These are phyloP conservation scores for Thyatira batis DNA, from an alignment of 2,888 invertebrate species.

Conservation along the genomic window DNA sequence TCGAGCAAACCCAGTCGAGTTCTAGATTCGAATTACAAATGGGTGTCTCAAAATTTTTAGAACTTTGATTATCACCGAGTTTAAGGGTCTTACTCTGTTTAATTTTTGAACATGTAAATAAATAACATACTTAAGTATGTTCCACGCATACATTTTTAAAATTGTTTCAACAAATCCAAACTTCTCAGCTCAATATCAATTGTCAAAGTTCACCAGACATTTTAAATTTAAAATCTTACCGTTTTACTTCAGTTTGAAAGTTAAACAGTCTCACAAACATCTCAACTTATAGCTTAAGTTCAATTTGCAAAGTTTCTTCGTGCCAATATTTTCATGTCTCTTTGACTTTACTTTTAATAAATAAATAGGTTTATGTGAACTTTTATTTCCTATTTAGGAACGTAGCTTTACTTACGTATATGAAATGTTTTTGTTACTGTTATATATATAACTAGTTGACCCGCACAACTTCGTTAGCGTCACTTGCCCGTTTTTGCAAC, in stretches of 20 bases:
- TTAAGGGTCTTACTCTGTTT: too few relatives aligned
- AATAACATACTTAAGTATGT: too few relatives aligned
- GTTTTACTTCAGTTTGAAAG: conserved; percentile 37
- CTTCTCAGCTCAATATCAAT: neutral
- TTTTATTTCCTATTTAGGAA: neutral
- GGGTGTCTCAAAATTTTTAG: too few relatives aligned
- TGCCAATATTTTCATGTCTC: conserved; percentile 41
- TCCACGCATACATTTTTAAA: neutral
- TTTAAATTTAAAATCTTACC: conserved; percentile 35
- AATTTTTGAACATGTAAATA: too few relatives aligned
- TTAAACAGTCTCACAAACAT: conserved; percentile 40
- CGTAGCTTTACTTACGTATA: too few relatives aligned
- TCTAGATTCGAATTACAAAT: too few relatives aligned
- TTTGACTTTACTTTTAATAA: conserved; percentile 2
- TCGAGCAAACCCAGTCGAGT: too few relatives aligned
- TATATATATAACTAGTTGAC: too few relatives aligned
- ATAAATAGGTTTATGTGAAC: neutral
- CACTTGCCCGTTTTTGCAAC: too few relatives aligned
- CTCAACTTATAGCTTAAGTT: conserved; percentile 26
- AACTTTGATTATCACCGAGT: too few relatives aligned
- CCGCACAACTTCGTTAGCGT: too few relatives aligned
- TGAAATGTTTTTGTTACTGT: too few relatives aligned
- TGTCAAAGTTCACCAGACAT: conserved; percentile 31
- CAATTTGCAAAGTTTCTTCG: conserved; percentile 33
- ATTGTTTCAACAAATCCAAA: neutral